Conservation (phyloP, 2,888 invertebrate genomes). For the Cheilosia variabilis region DNA sequence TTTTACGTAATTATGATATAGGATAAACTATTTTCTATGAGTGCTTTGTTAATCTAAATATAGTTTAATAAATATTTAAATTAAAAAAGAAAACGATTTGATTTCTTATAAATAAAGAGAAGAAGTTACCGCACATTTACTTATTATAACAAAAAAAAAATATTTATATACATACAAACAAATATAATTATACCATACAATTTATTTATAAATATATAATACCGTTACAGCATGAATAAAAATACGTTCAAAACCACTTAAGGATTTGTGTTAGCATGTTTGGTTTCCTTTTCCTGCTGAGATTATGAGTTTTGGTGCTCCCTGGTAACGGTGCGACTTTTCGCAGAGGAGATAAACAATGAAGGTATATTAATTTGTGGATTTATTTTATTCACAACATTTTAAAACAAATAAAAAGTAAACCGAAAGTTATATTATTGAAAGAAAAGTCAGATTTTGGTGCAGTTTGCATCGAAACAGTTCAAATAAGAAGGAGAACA, state of each 20-base stretch:
- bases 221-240: slow-evolving; percentile 74
- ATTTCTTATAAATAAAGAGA: background rate
- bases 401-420: no score
- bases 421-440: no score
- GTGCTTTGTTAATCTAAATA: slow-evolving; percentile 51
- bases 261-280: background rate
- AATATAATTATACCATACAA: slow-evolving; percentile 71
- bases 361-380: no score
- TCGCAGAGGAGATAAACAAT: no score
- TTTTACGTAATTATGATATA: slow-evolving; percentile 5
- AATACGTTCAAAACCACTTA: slow-evolving; percentile 64
- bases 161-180: slow-evolving; percentile 72
- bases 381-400: no score
- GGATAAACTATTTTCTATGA: slow-evolving; percentile 31
- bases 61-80: slow-evolving; percentile 54
- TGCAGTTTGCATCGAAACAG: no score
- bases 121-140: slow-evolving; percentile 59
- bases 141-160: slow-evolving; percentile 49
- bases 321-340: no score
- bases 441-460: no score
- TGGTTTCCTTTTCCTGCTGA: background rate
- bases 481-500: no score
- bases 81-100: slow-evolving; percentile 22
- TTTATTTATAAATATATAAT: slow-evolving; percentile 75
- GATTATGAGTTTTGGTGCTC: background rate